Evolutionary conservation across 2,113 vertebrate species (phyloP), one percentile per base, ranked within the genome.

Genomic region (Salvelinus fontinalis): DNA sequence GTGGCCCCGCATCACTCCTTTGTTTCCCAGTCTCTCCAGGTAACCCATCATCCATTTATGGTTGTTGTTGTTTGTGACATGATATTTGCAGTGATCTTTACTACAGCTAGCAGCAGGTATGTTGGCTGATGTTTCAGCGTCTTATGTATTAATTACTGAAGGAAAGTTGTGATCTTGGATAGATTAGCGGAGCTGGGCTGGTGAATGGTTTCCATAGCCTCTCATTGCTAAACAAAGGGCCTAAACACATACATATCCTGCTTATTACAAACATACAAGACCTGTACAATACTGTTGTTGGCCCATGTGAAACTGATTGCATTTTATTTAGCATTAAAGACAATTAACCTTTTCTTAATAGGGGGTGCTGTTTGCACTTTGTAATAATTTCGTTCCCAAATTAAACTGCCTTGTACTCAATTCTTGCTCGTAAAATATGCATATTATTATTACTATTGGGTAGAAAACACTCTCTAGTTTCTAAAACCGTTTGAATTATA

Each of bases 101-200:
- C 89, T 89, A 86, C 83, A 83, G 85, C 86, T 89, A 83, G 78
- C 79, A 75, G 84, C 81, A 74, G 6, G 67, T 67, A 29, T 82
- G 84, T 87, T 88, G 87, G 91, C 87, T 83, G 82, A 74, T 78
- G 82, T 83, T 86, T 86, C 83, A 82, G 83, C 79, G 83, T 81
- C 81, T 86, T 71, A 81, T 88, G 83, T 87, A 89, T 89, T 86
- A 90, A 89, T 92, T 91, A 89, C 87, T 27, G 75, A 60, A 81
- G 65, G 39, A 20, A 22, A 26, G 78, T 62, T 73, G 1, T 70
- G 71, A 73, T 67, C 69, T 74, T 75, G 81, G 34, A 72, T 74
- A 83, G 54, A 51, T 44, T 69, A 75, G 75, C 70, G 9, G 39
- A 64, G 31, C 62, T 20, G 54, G 54, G 31, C 59, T 24, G 60